phyloP scores from a whole-genome alignment of 2,888 invertebrate species.

The Muschampia plurimacula region DNA sequence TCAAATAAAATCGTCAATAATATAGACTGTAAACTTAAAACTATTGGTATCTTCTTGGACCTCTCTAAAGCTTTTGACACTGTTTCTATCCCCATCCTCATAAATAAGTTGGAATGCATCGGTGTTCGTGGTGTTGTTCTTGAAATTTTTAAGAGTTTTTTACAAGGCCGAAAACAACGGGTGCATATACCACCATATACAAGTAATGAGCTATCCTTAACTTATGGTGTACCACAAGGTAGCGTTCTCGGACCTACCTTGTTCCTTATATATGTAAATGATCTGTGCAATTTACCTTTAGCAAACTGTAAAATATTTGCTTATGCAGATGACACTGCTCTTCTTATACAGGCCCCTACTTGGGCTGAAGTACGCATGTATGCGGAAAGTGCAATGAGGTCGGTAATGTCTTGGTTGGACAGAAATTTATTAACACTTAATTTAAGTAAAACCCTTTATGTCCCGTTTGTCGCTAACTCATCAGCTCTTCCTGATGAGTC shows the following conservation, averaged over 20 bases:
- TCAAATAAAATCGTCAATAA: background rate
- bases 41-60: constrained; percentile 37
- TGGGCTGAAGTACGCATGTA: background rate
- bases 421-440: too few relatives aligned
- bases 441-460: too few relatives aligned
- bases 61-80: constrained; percentile 35
- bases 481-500: background rate
- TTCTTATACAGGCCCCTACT: constrained; percentile 9
- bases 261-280: constrained; percentile 39
- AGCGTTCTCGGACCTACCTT: constrained; percentile 41
- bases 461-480: background rate
- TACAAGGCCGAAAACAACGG: constrained; percentile 23
- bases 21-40: constrained; percentile 11
- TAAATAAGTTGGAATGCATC: constrained; percentile 32
- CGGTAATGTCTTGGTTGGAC: constrained; percentile 10
- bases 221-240: constrained; percentile 39
- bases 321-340: constrained; percentile 27
- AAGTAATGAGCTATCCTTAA: constrained; percentile 3
- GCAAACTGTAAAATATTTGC: constrained; percentile 9
- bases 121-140: constrained; percentile 38
- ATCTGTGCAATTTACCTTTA: constrained; percentile 32
- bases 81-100: constrained; percentile 32
- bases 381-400: constrained; percentile 13
- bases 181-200: constrained; percentile 17
- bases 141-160: constrained; percentile 35